A percentile compares a stretch with the other conserved stretches of the same genome.
Conservation (phyloP, 2,113 vertebrate species). For the Dascyllus trimaculatus region DNA sequence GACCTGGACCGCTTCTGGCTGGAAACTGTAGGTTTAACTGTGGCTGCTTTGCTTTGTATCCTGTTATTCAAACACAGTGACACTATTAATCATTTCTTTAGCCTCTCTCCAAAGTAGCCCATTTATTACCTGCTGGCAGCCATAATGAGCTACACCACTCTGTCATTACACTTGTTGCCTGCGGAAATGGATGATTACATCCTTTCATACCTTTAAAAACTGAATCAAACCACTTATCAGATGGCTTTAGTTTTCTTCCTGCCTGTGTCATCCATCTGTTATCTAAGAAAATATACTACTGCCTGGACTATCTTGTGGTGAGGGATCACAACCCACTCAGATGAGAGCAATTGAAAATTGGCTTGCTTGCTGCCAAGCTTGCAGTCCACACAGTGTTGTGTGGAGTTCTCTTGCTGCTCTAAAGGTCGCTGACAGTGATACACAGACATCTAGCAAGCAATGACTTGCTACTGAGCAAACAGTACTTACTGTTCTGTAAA, state of each 20-base stretch:
- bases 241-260: not conserved
- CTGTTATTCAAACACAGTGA: conserved; percentile 4
- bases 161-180: conserved; percentile 9
- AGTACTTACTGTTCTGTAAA: conserved; percentile 12
- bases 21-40: conserved; percentile 91
- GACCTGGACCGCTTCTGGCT: conserved; percentile 99
- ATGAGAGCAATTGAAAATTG: conserved; percentile 13
- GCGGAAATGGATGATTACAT: conserved; percentile 15
- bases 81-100: conserved; percentile 13
- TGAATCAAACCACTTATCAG: not conserved
- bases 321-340: conserved; percentile 1
- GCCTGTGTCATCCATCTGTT: not conserved
- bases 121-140: conserved; percentile 33
- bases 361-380: conserved; percentile 8
- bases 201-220: not conserved
- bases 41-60: not conserved
- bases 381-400: conserved; percentile 4
- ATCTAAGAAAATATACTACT: not conserved
- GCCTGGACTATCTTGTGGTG: not conserved
- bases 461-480: conserved; percentile 20
- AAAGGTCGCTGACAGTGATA: conserved; percentile 54
- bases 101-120: not conserved
- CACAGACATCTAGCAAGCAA: conserved; percentile 1
- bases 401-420: conserved; percentile 9
- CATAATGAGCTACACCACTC: conserved; percentile 17